Evolutionary conservation across 2,888 invertebrate species (phyloP), one percentile per base, ranked within the genome.

Genomic region (Clusia tigrina): DNA sequence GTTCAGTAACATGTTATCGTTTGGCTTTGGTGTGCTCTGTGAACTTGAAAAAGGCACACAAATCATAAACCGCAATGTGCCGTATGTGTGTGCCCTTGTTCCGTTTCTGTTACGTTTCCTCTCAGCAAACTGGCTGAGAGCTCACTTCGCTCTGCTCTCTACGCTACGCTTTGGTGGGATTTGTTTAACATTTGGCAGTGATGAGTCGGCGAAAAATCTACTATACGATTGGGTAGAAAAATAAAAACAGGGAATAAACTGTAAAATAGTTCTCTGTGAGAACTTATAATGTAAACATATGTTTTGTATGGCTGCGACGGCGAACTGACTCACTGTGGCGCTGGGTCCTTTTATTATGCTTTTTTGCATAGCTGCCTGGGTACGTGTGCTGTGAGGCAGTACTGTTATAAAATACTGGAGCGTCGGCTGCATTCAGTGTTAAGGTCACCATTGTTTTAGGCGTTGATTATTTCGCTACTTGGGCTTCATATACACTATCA

Each of bases 371-470:
- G 6, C 15, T 15, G 42, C 2, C 10, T 42, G 42, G 10, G 42
- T 42, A 17, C n/a, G 42, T 42, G 42, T 42, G 42, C n/a, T 42
- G 42, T 42, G 42, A n/a, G 42, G 10, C 15, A 42, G n/a, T 42
- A 42, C 42, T 42, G 42, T 42, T 42, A 42, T 42, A 42, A 42
- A 42, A 42, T 42, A 42, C 42, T 42, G n/a, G 42, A 25, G 52
- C 56, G 56, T 55, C 46, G 25, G 26, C 66, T 69, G 66, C 66
- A 67, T 78, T 78, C 78, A 78, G 77, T 78, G 78, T 78, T 78
- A 78, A 78, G 78, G 78, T 79, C 78, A 78, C n/a, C n/a, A n/a
- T 15, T 42, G 42, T 42, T n/a, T n/a, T n/a, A n/a, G n/a, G n/a
- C n/a, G n/a, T n/a, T n/a, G n/a, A n/a, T n/a, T n/a, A n/a, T n/a